Evolutionary conservation across 2,797 vertebrate species (phyloP), one percentile per base, ranked within the genome.

Genomic region (Brotula barbata): DNA sequence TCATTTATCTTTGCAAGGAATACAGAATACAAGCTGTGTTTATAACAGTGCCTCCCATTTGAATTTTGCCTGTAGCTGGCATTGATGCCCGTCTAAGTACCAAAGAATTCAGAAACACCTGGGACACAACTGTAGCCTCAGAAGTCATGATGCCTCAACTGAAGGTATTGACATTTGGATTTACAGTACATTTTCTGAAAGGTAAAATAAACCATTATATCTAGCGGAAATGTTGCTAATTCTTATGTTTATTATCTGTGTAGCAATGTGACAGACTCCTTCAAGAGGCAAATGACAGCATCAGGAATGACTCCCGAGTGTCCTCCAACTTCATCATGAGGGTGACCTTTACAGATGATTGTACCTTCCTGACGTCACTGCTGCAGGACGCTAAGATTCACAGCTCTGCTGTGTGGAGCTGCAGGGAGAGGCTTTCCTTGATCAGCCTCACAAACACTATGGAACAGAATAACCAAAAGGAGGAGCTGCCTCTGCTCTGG

Each of bases 371-470:
- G 70, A 16, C 69, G 13, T 75, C 65, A 2, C 86, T 96, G 71
- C 92, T 92, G 0, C 62, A 1, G 58, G 40, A 54, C 49, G 91
- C 87, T 40, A 56, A 68, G 7, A 51, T 95, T 0, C 83, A 95
- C 33, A 90, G 91, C 53, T 93, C 93, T 1, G 89, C 73, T 45
- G 91, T 94, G 63, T 96, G 95, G 95, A 92, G 85, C 85, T 94
- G 93, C 86, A 87, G 91, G 28, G 89, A 81, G 51, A 89, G 84
- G 58, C 62, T 93, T 11, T 94, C 93, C 0, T 41, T 93, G 46
- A 87, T 91, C 64, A 76, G 91, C 62, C 85, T 97, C 49, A 75
- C 79, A 39, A 92, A 95, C 5, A 25, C 93, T 0, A 77, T 95
- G 66, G 92, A 95, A 78, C 92, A 92, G 14, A 89, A 87, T 34